Evolutionary conservation across 2,797 vertebrate genomes (phyloP).

Genomic region (Percopsis omiscomaycus): DNA sequence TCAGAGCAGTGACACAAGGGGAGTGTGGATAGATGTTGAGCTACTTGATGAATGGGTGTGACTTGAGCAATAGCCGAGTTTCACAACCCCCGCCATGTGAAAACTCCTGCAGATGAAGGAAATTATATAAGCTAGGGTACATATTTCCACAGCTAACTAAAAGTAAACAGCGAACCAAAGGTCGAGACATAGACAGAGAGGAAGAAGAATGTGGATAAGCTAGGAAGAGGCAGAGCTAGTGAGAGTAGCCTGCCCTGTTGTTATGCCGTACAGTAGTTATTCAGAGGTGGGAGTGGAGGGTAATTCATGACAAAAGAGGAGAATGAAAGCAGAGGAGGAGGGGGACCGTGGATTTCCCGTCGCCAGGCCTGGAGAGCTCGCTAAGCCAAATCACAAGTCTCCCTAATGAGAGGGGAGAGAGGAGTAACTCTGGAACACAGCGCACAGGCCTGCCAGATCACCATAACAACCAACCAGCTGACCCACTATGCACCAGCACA

Average conservation of each 20-base stretch:
- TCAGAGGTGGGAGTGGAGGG: slow-evolving; percentile 38
- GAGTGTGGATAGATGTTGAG: not conserved
- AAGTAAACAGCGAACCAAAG: slow-evolving; percentile 18
- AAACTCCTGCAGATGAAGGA: slow-evolving; percentile 4
- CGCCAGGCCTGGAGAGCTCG: slow-evolving; percentile 60
- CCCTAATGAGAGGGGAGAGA: slow-evolving; percentile 76
- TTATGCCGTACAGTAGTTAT: slow-evolving; percentile 49
- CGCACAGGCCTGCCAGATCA: slow-evolving; percentile 73
- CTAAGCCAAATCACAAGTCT: slow-evolving; percentile 82
- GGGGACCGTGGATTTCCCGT: slow-evolving; percentile 49
- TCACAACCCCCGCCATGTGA: not conserved
- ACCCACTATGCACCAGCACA: slow-evolving; percentile 79
- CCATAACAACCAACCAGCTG: slow-evolving; percentile 79
- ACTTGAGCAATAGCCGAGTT: not conserved
- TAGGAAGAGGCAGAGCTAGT: slow-evolving; percentile 10
- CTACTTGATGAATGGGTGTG: not conserved
- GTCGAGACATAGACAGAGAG: not conserved
- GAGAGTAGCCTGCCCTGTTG: slow-evolving; percentile 28
- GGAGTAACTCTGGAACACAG: slow-evolving; percentile 65
- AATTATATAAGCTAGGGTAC: slow-evolving; percentile 11
- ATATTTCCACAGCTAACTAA: slow-evolving; percentile 31
- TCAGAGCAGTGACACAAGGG: not conserved
- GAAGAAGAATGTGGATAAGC: slow-evolving; percentile 12
- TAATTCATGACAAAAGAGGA: slow-evolving; percentile 46
- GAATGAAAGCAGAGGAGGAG: slow-evolving; percentile 46